These are phyloP conservation scores for Prorops nasuta DNA, from an alignment of 1,140 invertebrate genomes.

Conservation along the genomic window DNA sequence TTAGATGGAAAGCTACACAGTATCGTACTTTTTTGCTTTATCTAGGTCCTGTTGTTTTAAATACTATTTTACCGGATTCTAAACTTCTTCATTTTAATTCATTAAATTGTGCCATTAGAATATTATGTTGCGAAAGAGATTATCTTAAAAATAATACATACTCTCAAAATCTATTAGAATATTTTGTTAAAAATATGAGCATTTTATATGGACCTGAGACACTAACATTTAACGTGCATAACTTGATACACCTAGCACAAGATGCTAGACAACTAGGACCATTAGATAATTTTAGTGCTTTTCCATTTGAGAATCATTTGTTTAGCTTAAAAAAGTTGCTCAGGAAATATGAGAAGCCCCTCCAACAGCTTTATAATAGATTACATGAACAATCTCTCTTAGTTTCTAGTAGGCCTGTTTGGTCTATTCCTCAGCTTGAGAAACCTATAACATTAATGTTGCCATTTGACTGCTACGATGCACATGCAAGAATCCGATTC, in stretches of 20 bases:
- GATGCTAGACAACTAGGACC: constrained; percentile 6
- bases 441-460: too few relatives aligned
- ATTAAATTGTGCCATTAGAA: constrained; percentile 5
- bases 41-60: constrained; percentile 24
- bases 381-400: neutral
- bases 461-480: too few relatives aligned
- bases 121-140: neutral
- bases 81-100: constrained; percentile 1
- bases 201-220: constrained; percentile 7
- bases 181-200: constrained; percentile 6
- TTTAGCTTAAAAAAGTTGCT: neutral
- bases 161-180: constrained; percentile 1
- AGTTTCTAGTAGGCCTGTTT: too few relatives aligned
- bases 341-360: neutral
- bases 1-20: constrained; percentile 37
- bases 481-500: too few relatives aligned
- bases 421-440: too few relatives aligned
- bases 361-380: neutral
- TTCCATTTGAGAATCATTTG: neutral
- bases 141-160: constrained; percentile 2
- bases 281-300: constrained; percentile 11
- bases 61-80: neutral
- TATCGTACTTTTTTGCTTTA: constrained; percentile 31
- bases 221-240: constrained; percentile 13
- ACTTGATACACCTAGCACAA: constrained; percentile 7